Percentiles rank a stretch among this genome's conserved stretches.
Conservation (phyloP, 2,888 invertebrate species). For the Nymphalis c-album region DNA sequence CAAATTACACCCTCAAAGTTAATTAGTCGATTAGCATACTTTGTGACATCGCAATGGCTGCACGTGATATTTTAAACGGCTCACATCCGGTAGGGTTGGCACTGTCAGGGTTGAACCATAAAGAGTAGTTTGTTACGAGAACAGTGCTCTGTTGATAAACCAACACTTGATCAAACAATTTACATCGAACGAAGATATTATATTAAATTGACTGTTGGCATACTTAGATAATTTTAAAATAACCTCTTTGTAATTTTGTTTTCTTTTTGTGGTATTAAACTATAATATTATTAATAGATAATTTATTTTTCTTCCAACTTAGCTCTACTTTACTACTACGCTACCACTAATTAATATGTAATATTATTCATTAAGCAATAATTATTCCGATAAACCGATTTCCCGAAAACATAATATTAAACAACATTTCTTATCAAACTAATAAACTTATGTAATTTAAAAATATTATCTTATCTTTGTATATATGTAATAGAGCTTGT, state of each 20-base stretch:
- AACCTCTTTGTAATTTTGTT: too few species aligned
- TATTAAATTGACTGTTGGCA: neutral
- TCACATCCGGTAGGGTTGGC: constrained; percentile 64
- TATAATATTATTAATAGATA: too few species aligned
- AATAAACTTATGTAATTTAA: neutral
- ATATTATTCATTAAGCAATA: neutral
- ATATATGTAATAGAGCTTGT: neutral
- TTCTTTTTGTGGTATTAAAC: too few species aligned
- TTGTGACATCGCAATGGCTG: constrained; percentile 13
- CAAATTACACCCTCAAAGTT: constrained; percentile 13
- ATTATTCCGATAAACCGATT: neutral
- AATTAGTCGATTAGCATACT: constrained; percentile 14
- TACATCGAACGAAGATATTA: constrained; percentile 9
- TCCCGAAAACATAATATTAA: neutral
- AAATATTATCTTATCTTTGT: constrained; percentile 1
- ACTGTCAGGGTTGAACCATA: constrained; percentile 47
- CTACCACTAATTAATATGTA: too few species aligned
- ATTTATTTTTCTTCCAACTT: too few species aligned
- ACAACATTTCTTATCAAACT: neutral
- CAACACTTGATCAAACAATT: constrained; percentile 75
- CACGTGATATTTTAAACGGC: constrained; percentile 26
- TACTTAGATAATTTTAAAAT: neutral
- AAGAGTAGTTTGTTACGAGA: constrained; percentile 58
- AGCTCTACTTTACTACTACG: too few species aligned
- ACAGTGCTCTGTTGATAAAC: constrained; percentile 66